Percentiles rank a stretch among this genome's conserved stretches.
phyloP scores from a whole-genome alignment of 2,888 invertebrate genomes.

The Cheilosia variabilis region DNA sequence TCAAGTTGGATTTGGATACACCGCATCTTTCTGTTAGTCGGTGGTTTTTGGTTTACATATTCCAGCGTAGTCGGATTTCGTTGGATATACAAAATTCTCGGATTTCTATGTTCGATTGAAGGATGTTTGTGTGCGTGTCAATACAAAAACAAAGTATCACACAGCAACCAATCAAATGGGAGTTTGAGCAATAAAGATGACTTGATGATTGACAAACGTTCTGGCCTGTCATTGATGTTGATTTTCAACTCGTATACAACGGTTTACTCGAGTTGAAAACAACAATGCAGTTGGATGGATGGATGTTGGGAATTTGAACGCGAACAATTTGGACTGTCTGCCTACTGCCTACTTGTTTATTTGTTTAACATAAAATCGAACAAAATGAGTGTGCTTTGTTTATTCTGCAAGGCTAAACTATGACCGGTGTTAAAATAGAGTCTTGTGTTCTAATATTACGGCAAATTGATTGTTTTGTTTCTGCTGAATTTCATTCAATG shows the following conservation, averaged over 20 bases:
- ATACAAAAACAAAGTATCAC: no score
- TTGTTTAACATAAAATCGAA: constrained; percentile 36
- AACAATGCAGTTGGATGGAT: constrained; percentile 23
- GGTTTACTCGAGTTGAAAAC: background rate
- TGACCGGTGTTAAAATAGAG: constrained; percentile 21
- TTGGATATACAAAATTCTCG: background rate
- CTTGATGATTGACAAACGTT: constrained; percentile 25
- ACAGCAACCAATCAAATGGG: constrained; percentile 5
- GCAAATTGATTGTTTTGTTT: background rate
- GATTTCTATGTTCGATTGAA: background rate
- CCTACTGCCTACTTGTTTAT: constrained; percentile 26
- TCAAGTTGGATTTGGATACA: background rate
- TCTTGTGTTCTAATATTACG: background rate
- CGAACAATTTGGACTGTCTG: background rate
- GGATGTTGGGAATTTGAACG: constrained; percentile 5
- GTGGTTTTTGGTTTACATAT: background rate
- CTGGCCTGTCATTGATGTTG: constrained; percentile 40
- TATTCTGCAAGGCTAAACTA: background rate
- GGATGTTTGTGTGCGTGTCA: background rate
- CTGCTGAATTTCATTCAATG: background rate
- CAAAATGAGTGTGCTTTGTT: constrained; percentile 14
- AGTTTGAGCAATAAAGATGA: constrained; percentile 9
- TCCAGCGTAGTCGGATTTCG: background rate
- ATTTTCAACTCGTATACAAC: constrained; percentile 1
- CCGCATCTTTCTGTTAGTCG: background rate